Percentiles rank a stretch among this genome's conserved stretches.
These are phyloP conservation scores for Coboldia fuscipes DNA, from an alignment of 1,140 invertebrate species.

Conservation along the genomic window DNA sequence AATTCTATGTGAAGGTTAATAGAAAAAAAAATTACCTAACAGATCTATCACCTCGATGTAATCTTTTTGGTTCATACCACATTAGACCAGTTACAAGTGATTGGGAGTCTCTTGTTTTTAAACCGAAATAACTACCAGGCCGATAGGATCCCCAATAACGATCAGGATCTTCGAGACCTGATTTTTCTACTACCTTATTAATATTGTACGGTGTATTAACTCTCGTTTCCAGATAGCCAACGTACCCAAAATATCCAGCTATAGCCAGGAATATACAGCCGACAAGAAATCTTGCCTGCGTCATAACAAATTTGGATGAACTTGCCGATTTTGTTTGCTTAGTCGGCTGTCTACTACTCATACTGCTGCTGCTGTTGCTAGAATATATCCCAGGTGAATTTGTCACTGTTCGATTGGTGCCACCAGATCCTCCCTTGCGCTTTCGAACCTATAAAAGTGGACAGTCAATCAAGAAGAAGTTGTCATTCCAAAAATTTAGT, in stretches of 20 bases:
- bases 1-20: conserved; percentile 1
- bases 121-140: conserved; percentile 69
- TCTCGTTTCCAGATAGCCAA: conserved; percentile 66
- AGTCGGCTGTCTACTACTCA: background rate
- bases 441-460: too few species aligned
- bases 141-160: conserved; percentile 87
- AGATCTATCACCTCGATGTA: conserved; percentile 39
- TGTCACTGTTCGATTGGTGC: too few species aligned
- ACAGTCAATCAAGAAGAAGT: too few species aligned
- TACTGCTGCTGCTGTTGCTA: conserved; percentile 1
- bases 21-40: conserved; percentile 28
- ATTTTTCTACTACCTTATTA: conserved; percentile 46
- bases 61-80: conserved; percentile 74
- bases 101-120: conserved; percentile 71
- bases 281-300: conserved; percentile 15
- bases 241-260: conserved; percentile 50
- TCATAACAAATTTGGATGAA: conserved; percentile 1
- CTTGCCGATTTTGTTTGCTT: background rate
- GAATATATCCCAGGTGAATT: too few species aligned
- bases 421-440: too few species aligned
- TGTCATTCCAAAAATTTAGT: too few species aligned
- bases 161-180: conserved; percentile 48
- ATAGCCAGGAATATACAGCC: conserved; percentile 24
- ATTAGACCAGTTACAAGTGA: conserved; percentile 84
- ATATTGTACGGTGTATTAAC: conserved; percentile 69